phyloP scores from a whole-genome alignment of 64 coral and sea anemone genomes.

The Cladopsammia gracilis region DNA sequence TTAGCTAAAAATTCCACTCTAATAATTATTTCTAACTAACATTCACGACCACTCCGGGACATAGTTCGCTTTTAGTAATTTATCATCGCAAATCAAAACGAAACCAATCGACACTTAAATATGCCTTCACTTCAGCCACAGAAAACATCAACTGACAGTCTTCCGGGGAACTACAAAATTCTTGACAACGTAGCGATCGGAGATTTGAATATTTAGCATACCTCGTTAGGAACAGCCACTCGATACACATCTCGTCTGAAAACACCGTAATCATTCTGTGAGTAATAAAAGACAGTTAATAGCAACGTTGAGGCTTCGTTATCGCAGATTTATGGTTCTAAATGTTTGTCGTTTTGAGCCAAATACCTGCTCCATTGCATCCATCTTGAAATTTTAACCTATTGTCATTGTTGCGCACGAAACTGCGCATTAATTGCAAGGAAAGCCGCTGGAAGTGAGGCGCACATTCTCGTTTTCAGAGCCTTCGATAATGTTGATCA shows the following conservation, averaged over 20 bases:
- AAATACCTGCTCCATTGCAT: slow-evolving; percentile 24
- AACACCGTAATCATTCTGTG: slow-evolving; percentile 20
- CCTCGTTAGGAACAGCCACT: slow-evolving; percentile 17
- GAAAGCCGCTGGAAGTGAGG: slow-evolving; percentile 4
- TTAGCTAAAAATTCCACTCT: too few relatives aligned
- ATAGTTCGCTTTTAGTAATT: too few relatives aligned
- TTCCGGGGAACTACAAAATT: not conserved
- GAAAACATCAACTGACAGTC: not conserved
- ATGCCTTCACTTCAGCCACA: too few relatives aligned
- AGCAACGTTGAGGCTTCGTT: not conserved
- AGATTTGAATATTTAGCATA: not conserved
- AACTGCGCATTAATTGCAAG: not conserved
- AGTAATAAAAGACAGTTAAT: not conserved
- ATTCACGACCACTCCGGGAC: too few relatives aligned
- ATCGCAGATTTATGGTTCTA: not conserved
- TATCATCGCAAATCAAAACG: too few relatives aligned
- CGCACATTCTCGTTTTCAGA: not conserved
- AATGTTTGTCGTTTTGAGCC: not conserved
- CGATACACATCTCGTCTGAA: slow-evolving; percentile 17
- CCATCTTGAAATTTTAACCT: slow-evolving; percentile 17
- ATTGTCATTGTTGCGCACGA: not conserved
- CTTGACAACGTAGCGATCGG: not conserved
- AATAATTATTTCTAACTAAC: too few relatives aligned
- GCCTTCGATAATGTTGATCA: not conserved
- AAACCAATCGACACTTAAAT: too few relatives aligned